Conservation (phyloP, 2,888 invertebrate species). For the Papilio elwesi region DNA sequence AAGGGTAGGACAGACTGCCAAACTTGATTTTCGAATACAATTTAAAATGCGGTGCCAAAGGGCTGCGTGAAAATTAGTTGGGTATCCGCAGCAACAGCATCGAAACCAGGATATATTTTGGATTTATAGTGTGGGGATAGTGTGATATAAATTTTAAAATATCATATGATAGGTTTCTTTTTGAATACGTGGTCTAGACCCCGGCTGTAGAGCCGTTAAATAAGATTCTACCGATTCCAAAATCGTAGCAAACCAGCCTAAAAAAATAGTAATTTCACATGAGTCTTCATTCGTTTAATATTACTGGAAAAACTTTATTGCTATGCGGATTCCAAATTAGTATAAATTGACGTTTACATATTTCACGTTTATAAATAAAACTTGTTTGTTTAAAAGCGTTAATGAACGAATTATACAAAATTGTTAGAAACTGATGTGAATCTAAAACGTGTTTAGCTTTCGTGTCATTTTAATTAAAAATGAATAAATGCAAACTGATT, state of each 20-base stretch:
- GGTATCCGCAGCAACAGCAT: too few species aligned
- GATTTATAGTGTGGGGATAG: too few species aligned
- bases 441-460: conserved; percentile 31
- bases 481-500: conserved; percentile 9
- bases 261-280: background rate
- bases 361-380: conserved; percentile 15
- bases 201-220: too few species aligned
- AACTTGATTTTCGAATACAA: background rate
- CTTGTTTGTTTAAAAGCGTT: conserved; percentile 16
- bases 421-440: conserved; percentile 29
- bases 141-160: too few species aligned
- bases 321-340: conserved; percentile 13
- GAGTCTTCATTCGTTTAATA: background rate
- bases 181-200: too few species aligned
- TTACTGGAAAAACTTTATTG: background rate
- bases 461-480: conserved; percentile 14
- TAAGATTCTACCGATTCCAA: too few species aligned
- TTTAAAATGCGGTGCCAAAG: background rate
- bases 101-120: too few species aligned
- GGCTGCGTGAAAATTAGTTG: background rate
- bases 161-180: too few species aligned
- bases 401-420: conserved; percentile 29
- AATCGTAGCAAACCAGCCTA: background rate
- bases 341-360: conserved; percentile 13
- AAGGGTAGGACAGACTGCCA: background rate